These are phyloP conservation scores for Drosophila bocqueti DNA, from an alignment of 1,140 invertebrate species.

Conservation along the genomic window DNA sequence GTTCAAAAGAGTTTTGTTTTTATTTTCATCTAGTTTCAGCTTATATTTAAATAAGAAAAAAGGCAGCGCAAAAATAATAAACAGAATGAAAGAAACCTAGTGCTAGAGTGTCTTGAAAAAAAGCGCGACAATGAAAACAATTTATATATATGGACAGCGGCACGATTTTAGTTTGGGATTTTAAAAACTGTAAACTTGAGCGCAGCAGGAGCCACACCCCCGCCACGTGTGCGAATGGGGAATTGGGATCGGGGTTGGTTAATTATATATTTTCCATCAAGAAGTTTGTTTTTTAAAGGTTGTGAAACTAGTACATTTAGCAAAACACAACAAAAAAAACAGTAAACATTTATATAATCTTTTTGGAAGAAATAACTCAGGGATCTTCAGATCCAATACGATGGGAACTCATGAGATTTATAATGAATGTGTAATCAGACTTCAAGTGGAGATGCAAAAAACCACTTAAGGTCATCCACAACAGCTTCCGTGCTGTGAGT, in stretches of 20 bases:
- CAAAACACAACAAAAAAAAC: neutral
- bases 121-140: conserved; percentile 13
- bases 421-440: conserved; percentile 48
- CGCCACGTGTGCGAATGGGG: conserved; percentile 17
- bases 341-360: neutral
- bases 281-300: neutral
- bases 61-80: conserved; percentile 37
- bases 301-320: neutral
- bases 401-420: neutral
- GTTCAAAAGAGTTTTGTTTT: conserved; percentile 61
- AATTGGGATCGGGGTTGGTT: conserved; percentile 6
- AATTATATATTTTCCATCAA: conserved; percentile 8
- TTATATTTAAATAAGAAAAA: conserved; percentile 65
- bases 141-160: conserved; percentile 10
- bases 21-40: conserved; percentile 47
- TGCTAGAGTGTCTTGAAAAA: conserved; percentile 24
- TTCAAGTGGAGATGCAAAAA: conserved; percentile 42
- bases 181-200: conserved; percentile 26
- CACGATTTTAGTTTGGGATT: conserved; percentile 14
- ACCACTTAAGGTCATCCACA: conserved; percentile 46
- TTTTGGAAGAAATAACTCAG: neutral
- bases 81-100: conserved; percentile 27
- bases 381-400: neutral
- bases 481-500: conserved; percentile 47
- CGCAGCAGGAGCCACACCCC: conserved; percentile 20